phyloP scores from a whole-genome alignment of 2,113 vertebrate genomes.

The Saguinus imperator region DNA sequence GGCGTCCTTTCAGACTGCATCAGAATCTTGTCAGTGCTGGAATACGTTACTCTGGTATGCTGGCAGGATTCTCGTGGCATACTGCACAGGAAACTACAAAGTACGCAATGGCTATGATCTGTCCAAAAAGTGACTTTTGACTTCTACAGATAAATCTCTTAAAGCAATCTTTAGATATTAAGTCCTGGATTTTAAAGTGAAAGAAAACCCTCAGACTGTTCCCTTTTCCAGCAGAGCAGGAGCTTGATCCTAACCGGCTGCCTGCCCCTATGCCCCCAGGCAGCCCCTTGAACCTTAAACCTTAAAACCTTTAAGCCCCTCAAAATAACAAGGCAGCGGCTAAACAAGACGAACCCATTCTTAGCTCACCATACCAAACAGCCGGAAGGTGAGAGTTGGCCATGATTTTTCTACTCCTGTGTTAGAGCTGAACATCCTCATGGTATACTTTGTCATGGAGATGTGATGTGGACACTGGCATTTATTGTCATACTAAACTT shows the following conservation, averaged over 20 bases:
- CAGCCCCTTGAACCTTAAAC: too few relatives aligned
- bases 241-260: too few relatives aligned
- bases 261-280: too few relatives aligned
- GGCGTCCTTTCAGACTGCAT: not conserved
- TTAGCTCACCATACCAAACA: not conserved
- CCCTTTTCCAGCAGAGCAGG: not conserved
- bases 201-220: not conserved
- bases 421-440: not conserved
- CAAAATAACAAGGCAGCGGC: too few relatives aligned
- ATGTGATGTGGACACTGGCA: not conserved
- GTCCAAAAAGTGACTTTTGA: not conserved
- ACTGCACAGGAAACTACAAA: not conserved
- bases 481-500: not conserved
- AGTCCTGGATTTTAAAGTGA: not conserved
- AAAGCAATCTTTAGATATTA: not conserved
- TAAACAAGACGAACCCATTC: too few relatives aligned
- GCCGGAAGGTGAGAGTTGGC: not conserved
- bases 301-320: too few relatives aligned
- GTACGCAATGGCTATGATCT: not conserved
- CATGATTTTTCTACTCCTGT: not conserved
- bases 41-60: not conserved
- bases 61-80: not conserved
- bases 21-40: not conserved
- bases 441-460: not conserved
- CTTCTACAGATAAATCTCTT: slow-evolving; percentile 2